Base-by-base conservation (phyloP, 2,888 invertebrate species). In the Merodon equestris region DNA sequence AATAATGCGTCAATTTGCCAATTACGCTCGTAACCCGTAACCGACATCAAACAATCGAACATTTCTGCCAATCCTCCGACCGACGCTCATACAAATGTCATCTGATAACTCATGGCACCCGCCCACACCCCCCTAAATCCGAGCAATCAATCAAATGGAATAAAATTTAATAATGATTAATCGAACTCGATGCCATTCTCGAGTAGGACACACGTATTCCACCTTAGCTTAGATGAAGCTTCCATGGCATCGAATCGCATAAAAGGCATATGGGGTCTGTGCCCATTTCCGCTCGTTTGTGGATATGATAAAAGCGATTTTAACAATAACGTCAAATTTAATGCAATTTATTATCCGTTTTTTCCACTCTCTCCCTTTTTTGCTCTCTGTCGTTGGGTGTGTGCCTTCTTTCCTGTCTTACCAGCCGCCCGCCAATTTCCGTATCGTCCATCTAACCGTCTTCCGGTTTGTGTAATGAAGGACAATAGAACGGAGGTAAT, bases 291-390 rank as follows among this genome's bases (percentile, higher is more conserved):
- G 44, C 51, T 47, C 56, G 44, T 67, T 63, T 74, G 67, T 57
- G 38, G 68, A 68, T 68, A 68, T 73, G 74, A 74, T 74, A 64
- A 70, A 74, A 64, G 74, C 45, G 63, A 68, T 64, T 79, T 70
- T 64, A 74, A 79, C 82, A 83, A 83, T 82, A 82, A 85, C 84
- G 84, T 83, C 86, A 85, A 85, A 86, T 86, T 85, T 86, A 86
- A 87, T 87, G 84, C 84, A 87, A 88, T 87, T 86, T 87, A 87
- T 88, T 87, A 86, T 85, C 82, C 84, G n/a, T n/a, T 84, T 82
- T 82, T 82, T 86, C 84, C 83, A 83, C 84, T 86, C 84, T 86
- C n/a, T n/a, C n/a, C n/a, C n/a, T n/a, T n/a, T n/a, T n/a, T n/a
- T n/a, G n/a, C n/a, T n/a, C n/a, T n/a, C n/a, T 27, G 27, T 27